Base-by-base conservation (phyloP, 37 sponge, comb jelly and placozoan species). In the Agelas oroides region DNA sequence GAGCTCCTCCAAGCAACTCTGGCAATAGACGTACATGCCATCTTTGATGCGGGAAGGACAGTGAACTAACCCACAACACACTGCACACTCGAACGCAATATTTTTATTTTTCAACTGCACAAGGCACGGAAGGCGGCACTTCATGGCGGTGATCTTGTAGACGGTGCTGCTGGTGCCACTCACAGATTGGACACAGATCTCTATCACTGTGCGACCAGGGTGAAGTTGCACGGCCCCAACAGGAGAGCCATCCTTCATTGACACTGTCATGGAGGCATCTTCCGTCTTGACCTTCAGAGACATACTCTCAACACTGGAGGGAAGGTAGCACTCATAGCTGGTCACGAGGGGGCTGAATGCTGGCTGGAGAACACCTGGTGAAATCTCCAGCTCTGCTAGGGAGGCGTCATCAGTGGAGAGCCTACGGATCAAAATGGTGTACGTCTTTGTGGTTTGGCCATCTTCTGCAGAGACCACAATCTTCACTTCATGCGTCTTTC, bases 391-490 rank as follows among this genome's bases (percentile, higher is more conserved):
- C 24, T 63, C 33, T 30, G 91, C 76, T 17, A 98, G 85, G 31
- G 84, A 74, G 5, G 98, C 98, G 56, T 96, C 95, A 73, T 88
- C 82, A 0, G 96, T 74, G 27, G 95, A 90, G 13, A 98, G 83
- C 31, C 96, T 84, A 13, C 81, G 81, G 24, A 89, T 73, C 5
- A 27, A 19, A 1, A 98, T 62, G 0, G 87, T 67, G 91, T 98
- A 98, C 6, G 59, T 84, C 63, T 95, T 98, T 55, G 80, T 90
- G 36, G 94, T 90, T 32, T 62, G 73, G 18, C 94, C 98, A 82
- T 98, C 98, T 73, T 92, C 94, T 56, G 98, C 98, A 18, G 93
- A 86, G 37, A 98, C 94, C 41, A 91, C 79, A 0, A 98, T 32
- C 32, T 76, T 71, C 0, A 94, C 67, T 27, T 67, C 59, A 0